These are phyloP conservation scores for Trichonephila clavipes DNA, from an alignment of 1,140 invertebrate genomes.

Conservation along the genomic window DNA sequence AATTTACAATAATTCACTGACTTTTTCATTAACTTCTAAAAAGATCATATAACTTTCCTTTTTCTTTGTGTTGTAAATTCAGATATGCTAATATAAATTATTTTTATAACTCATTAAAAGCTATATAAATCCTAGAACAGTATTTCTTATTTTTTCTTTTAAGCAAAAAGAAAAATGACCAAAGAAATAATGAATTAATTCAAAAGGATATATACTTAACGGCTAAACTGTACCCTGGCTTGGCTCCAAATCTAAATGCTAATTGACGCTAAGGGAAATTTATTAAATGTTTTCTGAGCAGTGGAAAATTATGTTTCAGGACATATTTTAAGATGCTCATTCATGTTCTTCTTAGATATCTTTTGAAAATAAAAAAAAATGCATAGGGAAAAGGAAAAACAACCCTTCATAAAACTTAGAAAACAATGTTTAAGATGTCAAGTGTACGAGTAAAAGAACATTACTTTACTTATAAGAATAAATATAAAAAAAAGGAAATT, in stretches of 20 bases:
- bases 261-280: not conserved
- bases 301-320: not conserved
- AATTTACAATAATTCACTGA: too few species aligned
- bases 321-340: not conserved
- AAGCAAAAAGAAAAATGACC: too few species aligned
- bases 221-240: not conserved
- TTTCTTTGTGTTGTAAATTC: too few species aligned
- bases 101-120: too few species aligned
- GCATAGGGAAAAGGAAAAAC: not conserved
- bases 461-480: not conserved
- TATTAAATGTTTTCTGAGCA: not conserved
- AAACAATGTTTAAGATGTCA: not conserved
- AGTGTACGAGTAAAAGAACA: not conserved
- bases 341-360: not conserved
- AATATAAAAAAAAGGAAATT: not conserved
- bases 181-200: too few species aligned
- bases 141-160: too few species aligned
- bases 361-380: not conserved
- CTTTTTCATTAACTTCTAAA: too few species aligned
- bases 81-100: too few species aligned
- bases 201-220: not conserved
- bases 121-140: too few species aligned
- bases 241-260: not conserved
- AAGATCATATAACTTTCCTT: too few species aligned
- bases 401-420: too few species aligned